phyloP scores from a whole-genome alignment of 2,113 vertebrate genomes.

The Pogona vitticeps region DNA sequence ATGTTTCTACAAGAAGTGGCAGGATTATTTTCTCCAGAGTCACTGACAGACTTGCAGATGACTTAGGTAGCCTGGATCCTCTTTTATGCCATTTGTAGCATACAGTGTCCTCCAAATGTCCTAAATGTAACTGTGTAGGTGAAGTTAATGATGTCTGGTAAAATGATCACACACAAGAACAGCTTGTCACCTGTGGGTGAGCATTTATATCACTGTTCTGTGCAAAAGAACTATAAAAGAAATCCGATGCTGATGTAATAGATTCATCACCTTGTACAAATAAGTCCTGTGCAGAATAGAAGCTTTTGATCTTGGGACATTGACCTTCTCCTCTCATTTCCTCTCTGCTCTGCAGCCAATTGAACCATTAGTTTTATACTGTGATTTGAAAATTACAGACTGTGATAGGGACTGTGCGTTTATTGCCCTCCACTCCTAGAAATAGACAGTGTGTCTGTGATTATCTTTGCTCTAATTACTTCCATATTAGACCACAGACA shows the following conservation, averaged over 20 bases:
- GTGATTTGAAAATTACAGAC: background rate
- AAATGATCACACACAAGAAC: slow-evolving; percentile 9
- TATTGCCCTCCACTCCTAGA: too few relatives aligned
- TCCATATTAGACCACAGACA: background rate
- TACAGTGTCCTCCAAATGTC: background rate
- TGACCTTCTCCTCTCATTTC: background rate
- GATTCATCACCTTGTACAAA: background rate
- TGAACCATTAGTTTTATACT: background rate
- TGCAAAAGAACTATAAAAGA: background rate
- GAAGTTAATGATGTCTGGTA: background rate
- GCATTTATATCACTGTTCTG: background rate
- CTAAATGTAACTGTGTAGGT: background rate
- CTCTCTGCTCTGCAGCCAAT: background rate
- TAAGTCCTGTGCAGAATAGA: background rate
- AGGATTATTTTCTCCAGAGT: too few relatives aligned
- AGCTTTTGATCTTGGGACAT: background rate
- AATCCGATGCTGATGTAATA: background rate
- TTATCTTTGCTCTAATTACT: background rate
- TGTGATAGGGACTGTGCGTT: too few relatives aligned
- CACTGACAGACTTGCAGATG: background rate
- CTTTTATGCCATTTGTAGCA: background rate
- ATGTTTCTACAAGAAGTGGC: too few relatives aligned
- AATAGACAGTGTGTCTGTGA: background rate
- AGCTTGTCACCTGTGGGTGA: slow-evolving; percentile 1
- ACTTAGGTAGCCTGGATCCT: background rate